Evolutionary conservation across 2,113 vertebrate species (phyloP), one percentile per base, ranked within the genome.

Genomic region (Lagopus muta): DNA sequence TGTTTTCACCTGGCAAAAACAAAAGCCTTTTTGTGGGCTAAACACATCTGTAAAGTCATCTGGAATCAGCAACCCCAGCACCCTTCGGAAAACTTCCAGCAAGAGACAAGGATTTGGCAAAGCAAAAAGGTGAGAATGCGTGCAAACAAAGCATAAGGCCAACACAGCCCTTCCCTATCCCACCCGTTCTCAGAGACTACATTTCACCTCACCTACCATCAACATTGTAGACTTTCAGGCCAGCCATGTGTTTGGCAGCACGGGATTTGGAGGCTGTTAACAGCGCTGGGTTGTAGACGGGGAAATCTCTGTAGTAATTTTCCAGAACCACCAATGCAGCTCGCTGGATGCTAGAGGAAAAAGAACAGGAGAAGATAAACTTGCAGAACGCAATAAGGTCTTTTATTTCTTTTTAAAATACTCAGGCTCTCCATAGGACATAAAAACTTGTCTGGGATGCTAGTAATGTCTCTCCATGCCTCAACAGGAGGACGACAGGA

Each of bases 291-390:
- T 99, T 99, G 93, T 99, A 98, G 87, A 99, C 98, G 10, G 98
- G 97, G 95, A 99, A 99, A 94, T 99, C 99, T 97, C 97, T 98
- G 97, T 99, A 99, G 98, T 99, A 99, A 91, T 98, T 98, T 97
- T 99, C 98, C 97, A 99, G 96, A 89, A 99, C 97, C 90, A 98
- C 98, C 93, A 99, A 89, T 19, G 99, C 99, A n/a, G 99, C 99
- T 93, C 98, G 97, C 94, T 99, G 99, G 94, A 99, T 98, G 96
- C 99, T 99, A 95, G 8, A 27, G 69, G 86, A 11, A 25, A 60
- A 9, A 18, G 22, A 50, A 30, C 27, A 20, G 36, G n/a, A 32
- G 5, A 54, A 62, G 50, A 79, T 13, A 62, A 79, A 47, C 9
- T 45, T 11, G 4, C 6, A 25, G 52, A 92, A 12, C 2, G 1